Conservation (phyloP, 2,888 invertebrate genomes). For the Graphium colonna region DNA sequence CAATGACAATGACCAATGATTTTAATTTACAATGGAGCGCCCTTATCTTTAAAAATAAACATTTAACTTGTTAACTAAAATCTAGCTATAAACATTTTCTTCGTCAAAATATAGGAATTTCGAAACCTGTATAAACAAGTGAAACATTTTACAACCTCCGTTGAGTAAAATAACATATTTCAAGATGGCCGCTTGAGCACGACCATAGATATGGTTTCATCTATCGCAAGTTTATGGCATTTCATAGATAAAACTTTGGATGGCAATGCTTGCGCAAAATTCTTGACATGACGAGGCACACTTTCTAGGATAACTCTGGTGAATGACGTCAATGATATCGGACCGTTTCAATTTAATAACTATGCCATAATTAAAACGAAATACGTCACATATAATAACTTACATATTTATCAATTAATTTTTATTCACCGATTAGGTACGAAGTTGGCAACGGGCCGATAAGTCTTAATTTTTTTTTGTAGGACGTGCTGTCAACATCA, state of each 20-base stretch:
- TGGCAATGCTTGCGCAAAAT: slow-evolving; percentile 26
- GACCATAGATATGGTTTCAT: not conserved
- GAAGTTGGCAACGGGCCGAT: not conserved
- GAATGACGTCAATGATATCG: slow-evolving; percentile 48
- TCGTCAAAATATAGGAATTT: not conserved
- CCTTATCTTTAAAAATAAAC: not conserved
- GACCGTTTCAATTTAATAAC: slow-evolving; percentile 45
- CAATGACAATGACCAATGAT: not conserved
- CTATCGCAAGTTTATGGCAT: not conserved
- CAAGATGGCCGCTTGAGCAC: slow-evolving; percentile 24
- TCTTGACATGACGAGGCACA: slow-evolving; percentile 57
- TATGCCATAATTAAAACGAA: slow-evolving; percentile 55
- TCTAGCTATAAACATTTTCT: not conserved
- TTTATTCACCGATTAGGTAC: slow-evolving; percentile 16
- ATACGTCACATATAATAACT: slow-evolving; percentile 52
- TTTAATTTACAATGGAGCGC: not conserved
- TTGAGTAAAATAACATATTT: slow-evolving; percentile 66
- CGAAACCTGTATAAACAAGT: slow-evolving; percentile 1
- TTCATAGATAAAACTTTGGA: slow-evolving; percentile 7
- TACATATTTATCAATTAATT: slow-evolving; percentile 51
- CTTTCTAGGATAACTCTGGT: slow-evolving; percentile 50
- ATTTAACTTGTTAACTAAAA: not conserved
- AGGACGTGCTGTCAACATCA: not conserved
- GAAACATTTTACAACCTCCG: slow-evolving; percentile 59
- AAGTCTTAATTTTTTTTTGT: not conserved